A percentile compares a stretch with the other conserved stretches of the same genome.
Evolutionary conservation across 2,797 vertebrate species (phyloP).

Genomic region (Cryptoblepharus egeriae): DNA sequence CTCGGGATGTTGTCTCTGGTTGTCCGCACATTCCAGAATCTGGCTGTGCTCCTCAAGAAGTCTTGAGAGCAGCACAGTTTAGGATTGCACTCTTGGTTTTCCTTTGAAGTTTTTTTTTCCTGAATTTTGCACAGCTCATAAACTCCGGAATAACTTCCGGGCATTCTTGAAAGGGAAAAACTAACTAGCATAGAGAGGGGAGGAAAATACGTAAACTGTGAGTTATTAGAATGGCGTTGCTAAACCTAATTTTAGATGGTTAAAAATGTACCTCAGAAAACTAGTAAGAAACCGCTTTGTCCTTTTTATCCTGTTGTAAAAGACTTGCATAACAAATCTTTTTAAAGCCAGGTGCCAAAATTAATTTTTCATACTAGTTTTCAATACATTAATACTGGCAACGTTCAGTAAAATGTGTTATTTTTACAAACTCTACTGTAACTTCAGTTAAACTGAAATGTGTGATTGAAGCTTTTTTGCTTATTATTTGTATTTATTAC

Average conservation of each 20-base stretch:
- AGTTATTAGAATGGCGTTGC: constrained; percentile 67
- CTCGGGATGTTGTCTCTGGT: constrained; percentile 42
- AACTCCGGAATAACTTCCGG: constrained; percentile 74
- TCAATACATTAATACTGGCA: constrained; percentile 79
- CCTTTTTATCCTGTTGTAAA: constrained; percentile 55
- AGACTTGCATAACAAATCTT: constrained; percentile 69
- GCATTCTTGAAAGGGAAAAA: constrained; percentile 80
- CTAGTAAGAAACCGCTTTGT: constrained; percentile 69
- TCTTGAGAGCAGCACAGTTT: constrained; percentile 25
- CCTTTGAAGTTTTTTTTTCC: constrained; percentile 64
- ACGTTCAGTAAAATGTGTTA: constrained; percentile 74
- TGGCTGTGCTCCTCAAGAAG: not conserved
- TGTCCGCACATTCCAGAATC: constrained; percentile 6
- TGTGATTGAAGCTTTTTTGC: constrained; percentile 97
- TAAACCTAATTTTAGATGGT: constrained; percentile 68
- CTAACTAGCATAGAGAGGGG: constrained; percentile 67
- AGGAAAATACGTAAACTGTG: constrained; percentile 73
- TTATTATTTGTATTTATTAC: constrained; percentile 92
- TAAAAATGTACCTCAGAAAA: constrained; percentile 76
- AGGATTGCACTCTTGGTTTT: constrained; percentile 51
- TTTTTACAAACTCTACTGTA: constrained; percentile 95
- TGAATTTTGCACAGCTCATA: constrained; percentile 83
- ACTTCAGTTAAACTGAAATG: constrained; percentile 92
- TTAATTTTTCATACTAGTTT: constrained; percentile 82
- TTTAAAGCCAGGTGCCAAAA: constrained; percentile 89